Conservation (phyloP, 1,140 invertebrate genomes). For the Akabosia matsudoensis region DNA sequence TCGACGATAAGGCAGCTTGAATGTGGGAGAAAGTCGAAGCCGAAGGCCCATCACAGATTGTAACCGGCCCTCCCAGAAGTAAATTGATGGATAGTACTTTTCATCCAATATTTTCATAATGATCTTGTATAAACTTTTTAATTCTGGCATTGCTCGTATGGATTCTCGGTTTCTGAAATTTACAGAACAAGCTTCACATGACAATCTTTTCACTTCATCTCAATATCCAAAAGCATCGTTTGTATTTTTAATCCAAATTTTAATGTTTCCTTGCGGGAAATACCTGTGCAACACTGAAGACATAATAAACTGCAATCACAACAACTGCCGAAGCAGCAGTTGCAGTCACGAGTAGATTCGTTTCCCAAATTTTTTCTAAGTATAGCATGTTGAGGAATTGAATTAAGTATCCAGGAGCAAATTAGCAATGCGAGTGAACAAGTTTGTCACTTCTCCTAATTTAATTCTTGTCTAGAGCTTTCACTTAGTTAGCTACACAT, state of each 20-base stretch:
- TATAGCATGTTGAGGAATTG: conserved; percentile 18
- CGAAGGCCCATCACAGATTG: conserved; percentile 26
- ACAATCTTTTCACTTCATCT: neutral
- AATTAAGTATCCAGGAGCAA: too few relatives aligned
- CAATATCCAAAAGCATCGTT: neutral
- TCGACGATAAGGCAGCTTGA: conserved; percentile 27
- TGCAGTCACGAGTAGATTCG: conserved; percentile 28
- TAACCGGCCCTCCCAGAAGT: conserved; percentile 14
- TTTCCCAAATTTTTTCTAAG: conserved; percentile 31
- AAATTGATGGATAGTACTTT: conserved; percentile 25
- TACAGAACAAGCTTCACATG: neutral
- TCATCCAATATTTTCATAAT: neutral
- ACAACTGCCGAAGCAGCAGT: conserved; percentile 27
- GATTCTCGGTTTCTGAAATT: conserved; percentile 18
- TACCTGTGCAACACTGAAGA: conserved; percentile 33
- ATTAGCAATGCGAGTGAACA: too few relatives aligned
- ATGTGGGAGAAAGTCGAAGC: conserved; percentile 25
- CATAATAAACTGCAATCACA: conserved; percentile 33
- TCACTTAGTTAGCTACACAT: neutral
- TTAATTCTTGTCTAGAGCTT: neutral
- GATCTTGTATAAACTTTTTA: neutral
- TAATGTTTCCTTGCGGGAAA: too few relatives aligned
- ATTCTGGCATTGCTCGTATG: conserved; percentile 20
- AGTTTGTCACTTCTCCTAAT: neutral
- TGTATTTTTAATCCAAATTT: neutral